A percentile compares a stretch with the other conserved stretches of the same genome.
These are phyloP conservation scores for Tenrec ecaudatus DNA, from an alignment of 2,113 vertebrate species.

Conservation along the genomic window DNA sequence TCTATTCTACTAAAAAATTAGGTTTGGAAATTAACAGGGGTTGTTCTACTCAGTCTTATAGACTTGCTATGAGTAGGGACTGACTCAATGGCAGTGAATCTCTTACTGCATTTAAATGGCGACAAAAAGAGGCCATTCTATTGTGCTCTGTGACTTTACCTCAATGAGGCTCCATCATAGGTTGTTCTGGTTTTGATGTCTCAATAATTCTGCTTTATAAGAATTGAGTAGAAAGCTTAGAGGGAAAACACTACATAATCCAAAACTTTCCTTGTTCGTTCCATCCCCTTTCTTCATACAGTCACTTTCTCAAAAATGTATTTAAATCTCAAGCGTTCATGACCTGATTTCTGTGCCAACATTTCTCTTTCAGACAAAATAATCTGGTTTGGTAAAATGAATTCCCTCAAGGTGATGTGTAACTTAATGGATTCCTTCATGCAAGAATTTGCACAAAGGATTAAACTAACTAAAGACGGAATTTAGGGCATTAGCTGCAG, in stretches of 20 bases:
- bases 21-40: too few relatives aligned
- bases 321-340: not conserved
- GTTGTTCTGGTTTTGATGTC: not conserved
- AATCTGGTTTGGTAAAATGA: conserved; percentile 42
- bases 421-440: conserved; percentile 13
- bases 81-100: not conserved
- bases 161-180: not conserved
- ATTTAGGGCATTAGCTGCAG: conserved; percentile 1
- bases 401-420: conserved; percentile 27
- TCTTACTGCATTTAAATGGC: not conserved
- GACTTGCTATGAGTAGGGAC: too few relatives aligned
- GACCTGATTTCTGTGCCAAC: conserved; percentile 20
- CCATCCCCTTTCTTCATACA: not conserved
- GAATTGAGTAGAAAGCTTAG: not conserved
- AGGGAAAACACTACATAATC: not conserved
- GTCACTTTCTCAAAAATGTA: not conserved
- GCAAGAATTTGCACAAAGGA: conserved; percentile 25
- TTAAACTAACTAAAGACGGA: conserved; percentile 7
- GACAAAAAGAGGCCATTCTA: not conserved
- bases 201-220: not conserved
- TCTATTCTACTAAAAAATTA: too few relatives aligned
- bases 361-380: conserved; percentile 26
- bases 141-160: too few relatives aligned
- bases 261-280: not conserved
- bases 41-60: too few relatives aligned